These are phyloP conservation scores for Drosophila kanekoi DNA, from an alignment of 2,888 invertebrate genomes.

Conservation along the genomic window DNA sequence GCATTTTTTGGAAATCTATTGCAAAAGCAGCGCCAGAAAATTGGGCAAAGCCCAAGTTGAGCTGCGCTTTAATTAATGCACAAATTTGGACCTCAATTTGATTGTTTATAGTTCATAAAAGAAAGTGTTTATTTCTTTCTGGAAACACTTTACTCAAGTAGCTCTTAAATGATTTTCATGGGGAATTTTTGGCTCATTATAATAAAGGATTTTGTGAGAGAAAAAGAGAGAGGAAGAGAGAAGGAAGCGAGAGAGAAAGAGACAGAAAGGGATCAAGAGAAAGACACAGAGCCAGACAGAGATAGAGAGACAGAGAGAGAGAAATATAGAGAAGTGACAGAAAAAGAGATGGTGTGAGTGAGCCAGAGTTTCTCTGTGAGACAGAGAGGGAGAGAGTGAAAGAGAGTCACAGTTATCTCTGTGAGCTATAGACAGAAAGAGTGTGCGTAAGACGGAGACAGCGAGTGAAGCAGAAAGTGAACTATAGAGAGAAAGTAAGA, in stretches of 20 bases:
- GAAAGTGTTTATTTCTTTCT: conserved; percentile 13
- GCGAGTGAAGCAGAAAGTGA: too few relatives aligned
- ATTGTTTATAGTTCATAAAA: conserved; percentile 9
- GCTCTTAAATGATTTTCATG: neutral
- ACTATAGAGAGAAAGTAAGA: too few relatives aligned
- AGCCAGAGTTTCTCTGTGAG: too few relatives aligned
- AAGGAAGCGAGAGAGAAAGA: neutral
- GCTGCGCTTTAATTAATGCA: conserved; percentile 2
- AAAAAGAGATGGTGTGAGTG: too few relatives aligned
- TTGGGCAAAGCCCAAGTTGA: conserved; percentile 2
- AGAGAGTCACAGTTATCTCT: too few relatives aligned
- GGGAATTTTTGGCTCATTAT: neutral
- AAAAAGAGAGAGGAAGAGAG: neutral
- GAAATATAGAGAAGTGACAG: too few relatives aligned
- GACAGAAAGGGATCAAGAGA: neutral
- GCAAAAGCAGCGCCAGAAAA: conserved; percentile 21
- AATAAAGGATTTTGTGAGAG: too few relatives aligned
- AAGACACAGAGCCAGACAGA: neutral
- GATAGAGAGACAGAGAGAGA: too few relatives aligned
- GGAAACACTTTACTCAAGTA: neutral
- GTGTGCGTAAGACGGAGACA: neutral
- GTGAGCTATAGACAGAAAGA: too few relatives aligned
- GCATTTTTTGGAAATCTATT: conserved; percentile 34
- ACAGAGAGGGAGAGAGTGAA: too few relatives aligned
- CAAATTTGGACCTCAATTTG: neutral